A percentile compares a stretch with the other conserved stretches of the same genome.
These are phyloP conservation scores for Aurelia sp. DNA, from an alignment of 30 jellyfish, hydroid and myxozoan species.

Conservation along the genomic window DNA sequence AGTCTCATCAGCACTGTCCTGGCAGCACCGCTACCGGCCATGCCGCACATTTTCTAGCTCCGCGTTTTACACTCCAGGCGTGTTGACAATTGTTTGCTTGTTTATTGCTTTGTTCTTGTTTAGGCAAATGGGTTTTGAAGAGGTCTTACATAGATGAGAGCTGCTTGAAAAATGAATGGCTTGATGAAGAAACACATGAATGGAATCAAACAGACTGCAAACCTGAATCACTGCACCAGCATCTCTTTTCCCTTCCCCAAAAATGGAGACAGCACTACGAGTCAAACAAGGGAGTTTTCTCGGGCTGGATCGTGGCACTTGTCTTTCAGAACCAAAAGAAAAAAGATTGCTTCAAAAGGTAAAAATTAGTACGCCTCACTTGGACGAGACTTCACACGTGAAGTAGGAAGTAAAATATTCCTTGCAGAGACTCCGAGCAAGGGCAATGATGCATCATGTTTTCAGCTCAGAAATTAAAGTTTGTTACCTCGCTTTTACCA, in stretches of 20 bases:
- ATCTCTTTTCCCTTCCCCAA: conserved; percentile 56
- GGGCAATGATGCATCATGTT: too few relatives aligned
- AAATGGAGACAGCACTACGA: conserved; percentile 42
- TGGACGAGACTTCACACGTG: too few relatives aligned
- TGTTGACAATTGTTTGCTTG: not conserved
- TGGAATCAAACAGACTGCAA: conserved; percentile 53
- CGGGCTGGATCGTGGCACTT: conserved; percentile 63
- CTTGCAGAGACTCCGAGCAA: too few relatives aligned
- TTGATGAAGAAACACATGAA: conserved; percentile 57
- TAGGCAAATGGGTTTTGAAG: conserved; percentile 76
- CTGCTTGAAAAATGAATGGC: conserved; percentile 57
- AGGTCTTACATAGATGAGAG: conserved; percentile 61
- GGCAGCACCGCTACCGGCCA: not conserved
- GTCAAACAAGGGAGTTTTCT: conserved; percentile 40
- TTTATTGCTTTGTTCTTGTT: not conserved
- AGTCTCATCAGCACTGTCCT: too few relatives aligned
- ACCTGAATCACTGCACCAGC: not conserved
- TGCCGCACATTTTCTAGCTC: not conserved
- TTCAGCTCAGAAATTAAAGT: too few relatives aligned
- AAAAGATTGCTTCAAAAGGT: conserved; percentile 69
- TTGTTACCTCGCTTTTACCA: too few relatives aligned
- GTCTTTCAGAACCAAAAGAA: conserved; percentile 12
- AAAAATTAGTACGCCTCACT: too few relatives aligned
- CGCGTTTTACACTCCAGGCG: not conserved
- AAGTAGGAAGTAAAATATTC: too few relatives aligned